These are phyloP conservation scores for Ormyrus labotus DNA, from an alignment of 2,888 invertebrate genomes.

Conservation along the genomic window DNA sequence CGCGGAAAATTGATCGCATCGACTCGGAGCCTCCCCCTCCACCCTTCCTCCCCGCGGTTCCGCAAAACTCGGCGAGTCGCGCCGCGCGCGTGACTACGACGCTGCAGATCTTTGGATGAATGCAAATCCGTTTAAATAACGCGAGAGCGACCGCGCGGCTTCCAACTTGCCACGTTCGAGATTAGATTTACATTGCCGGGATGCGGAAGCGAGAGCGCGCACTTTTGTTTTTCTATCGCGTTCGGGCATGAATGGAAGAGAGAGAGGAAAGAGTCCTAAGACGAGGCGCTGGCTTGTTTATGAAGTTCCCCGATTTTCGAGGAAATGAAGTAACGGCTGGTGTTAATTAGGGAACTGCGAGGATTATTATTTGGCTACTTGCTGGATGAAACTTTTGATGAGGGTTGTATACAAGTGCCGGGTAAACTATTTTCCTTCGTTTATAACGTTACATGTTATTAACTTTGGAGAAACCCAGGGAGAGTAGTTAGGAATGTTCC, in stretches of 20 bases:
- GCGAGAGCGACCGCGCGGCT: not conserved
- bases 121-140: conserved; percentile 37
- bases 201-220: not conserved
- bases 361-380: not conserved
- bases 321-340: not conserved
- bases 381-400: too few species aligned
- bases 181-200: conserved; percentile 24
- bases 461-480: too few species aligned
- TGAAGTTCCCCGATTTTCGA: conserved; percentile 7
- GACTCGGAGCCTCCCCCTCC: not conserved
- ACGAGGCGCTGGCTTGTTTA: not conserved
- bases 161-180: not conserved
- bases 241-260: too few species aligned
- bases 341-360: conserved; percentile 8
- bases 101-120: conserved; percentile 22
- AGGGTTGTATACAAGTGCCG: too few species aligned
- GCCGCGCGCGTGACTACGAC: not conserved
- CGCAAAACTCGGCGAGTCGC: not conserved
- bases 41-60: not conserved
- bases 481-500: too few species aligned
- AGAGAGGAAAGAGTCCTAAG: too few species aligned
- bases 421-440: too few species aligned
- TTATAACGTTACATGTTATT: too few species aligned
- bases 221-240: not conserved
- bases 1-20: conserved; percentile 36